Evolutionary conservation across 2,888 invertebrate species (phyloP), one percentile per base, ranked within the genome.

Genomic region (Macroteleia sp.): DNA sequence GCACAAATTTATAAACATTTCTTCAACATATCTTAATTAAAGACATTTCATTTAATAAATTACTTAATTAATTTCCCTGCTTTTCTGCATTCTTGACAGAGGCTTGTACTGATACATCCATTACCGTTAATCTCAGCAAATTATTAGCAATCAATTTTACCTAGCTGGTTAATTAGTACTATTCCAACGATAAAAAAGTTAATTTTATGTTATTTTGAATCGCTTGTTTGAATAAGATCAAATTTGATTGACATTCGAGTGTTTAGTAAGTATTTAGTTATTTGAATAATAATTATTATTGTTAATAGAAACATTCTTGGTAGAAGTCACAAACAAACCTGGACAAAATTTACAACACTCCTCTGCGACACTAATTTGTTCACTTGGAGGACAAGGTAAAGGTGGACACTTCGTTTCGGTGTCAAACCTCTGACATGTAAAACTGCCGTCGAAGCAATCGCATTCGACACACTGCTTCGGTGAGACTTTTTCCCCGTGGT

Each of bases 261-360:
- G 17, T 32, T 46, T 25, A 25, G 44, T 36, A 1, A 42, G n/a
- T n/a, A n/a, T n/a, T n/a, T n/a, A 30, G 20, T 66, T 66, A 56
- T 36, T 66, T 4, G 12, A 5, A 16, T 25, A 36, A 17, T 17
- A 48, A 48, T 22, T 39, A 17, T 17, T 25, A 6, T 16, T 30
- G 8, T 39, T 42, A 30, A 50, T n/a, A 12, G n/a, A 22, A n/a
- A n/a, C 9, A 10, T 17, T 28, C n/a, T n/a, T n/a, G 9, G 41
- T 12, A 42, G 32, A 20, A 12, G n/a, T 25, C 5, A n/a, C n/a
- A 10, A 46, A 74, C 83, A 81, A 92, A 96, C 97, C 97, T 92
- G 95, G 96, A 92, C 97, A 97, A 90, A 96, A 96, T 91, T 96
- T 96, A 93, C 97, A 97, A 92, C 97, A 97, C 91, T 96, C 96